Conservation (phyloP, 2,113 vertebrate species). For the Rissa tridactyla region DNA sequence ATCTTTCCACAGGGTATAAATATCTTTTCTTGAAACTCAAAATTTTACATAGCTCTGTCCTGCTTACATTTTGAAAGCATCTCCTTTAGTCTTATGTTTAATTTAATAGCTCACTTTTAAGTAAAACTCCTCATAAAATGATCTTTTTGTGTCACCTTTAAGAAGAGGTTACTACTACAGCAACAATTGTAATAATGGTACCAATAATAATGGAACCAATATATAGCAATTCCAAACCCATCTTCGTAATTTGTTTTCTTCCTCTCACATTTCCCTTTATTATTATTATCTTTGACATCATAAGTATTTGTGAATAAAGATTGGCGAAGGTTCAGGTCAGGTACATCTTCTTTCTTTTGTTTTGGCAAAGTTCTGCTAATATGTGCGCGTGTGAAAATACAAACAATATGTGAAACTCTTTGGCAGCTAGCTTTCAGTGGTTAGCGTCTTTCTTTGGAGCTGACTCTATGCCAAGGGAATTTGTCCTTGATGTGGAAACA, state of each 20-base stretch:
- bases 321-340: not conserved
- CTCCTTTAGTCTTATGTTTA: not conserved
- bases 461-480: not conserved
- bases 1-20: not conserved
- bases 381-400: not conserved
- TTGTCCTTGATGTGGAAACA: constrained; percentile 10
- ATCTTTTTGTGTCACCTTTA: not conserved
- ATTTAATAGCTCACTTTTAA: not conserved
- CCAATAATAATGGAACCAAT: not conserved
- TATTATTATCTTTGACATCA: not conserved
- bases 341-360: not conserved
- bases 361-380: not conserved
- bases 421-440: not conserved
- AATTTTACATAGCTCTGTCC: not conserved
- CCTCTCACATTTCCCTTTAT: not conserved
- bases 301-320: not conserved
- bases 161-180: not conserved
- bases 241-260: not conserved
- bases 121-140: not conserved
- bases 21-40: not conserved
- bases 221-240: not conserved
- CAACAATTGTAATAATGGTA: not conserved
- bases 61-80: not conserved
- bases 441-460: not conserved
- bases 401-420: not conserved